Evolutionary conservation across 2,797 vertebrate species (phyloP).

Genomic region (Orestias chungarensis): DNA sequence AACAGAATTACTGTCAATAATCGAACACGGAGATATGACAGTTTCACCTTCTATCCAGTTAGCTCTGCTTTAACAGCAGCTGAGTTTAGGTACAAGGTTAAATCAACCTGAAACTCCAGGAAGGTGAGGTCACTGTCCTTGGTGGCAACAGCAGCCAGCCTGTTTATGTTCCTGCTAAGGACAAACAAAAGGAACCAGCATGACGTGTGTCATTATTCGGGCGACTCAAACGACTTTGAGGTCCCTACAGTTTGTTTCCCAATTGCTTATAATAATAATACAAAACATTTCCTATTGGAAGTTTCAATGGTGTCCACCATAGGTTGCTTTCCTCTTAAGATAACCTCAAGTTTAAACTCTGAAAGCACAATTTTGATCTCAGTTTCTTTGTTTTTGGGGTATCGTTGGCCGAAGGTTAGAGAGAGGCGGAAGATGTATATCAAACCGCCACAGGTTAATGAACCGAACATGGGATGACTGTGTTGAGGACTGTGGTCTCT

Average conservation of each 20-base stretch:
- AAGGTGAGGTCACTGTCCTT: conserved; percentile 3
- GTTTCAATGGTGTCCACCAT: too few relatives aligned
- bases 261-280: too few relatives aligned
- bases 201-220: background rate
- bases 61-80: background rate
- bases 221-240: background rate
- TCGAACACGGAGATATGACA: background rate
- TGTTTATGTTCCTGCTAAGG: background rate
- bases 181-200: background rate
- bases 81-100: background rate
- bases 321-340: background rate
- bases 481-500: too few relatives aligned
- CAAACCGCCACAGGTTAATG: too few relatives aligned
- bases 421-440: too few relatives aligned
- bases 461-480: too few relatives aligned
- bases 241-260: background rate
- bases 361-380: too few relatives aligned
- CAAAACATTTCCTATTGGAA: background rate
- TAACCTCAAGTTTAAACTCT: background rate
- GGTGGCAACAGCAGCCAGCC: background rate
- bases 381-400: too few relatives aligned
- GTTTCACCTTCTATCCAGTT: background rate
- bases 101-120: background rate
- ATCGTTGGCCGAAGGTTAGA: too few relatives aligned
- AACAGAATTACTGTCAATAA: background rate